Evolutionary conservation across 1,140 invertebrate species (phyloP), one percentile per base, ranked within the genome.

Genomic region (Aphelinus certus): DNA sequence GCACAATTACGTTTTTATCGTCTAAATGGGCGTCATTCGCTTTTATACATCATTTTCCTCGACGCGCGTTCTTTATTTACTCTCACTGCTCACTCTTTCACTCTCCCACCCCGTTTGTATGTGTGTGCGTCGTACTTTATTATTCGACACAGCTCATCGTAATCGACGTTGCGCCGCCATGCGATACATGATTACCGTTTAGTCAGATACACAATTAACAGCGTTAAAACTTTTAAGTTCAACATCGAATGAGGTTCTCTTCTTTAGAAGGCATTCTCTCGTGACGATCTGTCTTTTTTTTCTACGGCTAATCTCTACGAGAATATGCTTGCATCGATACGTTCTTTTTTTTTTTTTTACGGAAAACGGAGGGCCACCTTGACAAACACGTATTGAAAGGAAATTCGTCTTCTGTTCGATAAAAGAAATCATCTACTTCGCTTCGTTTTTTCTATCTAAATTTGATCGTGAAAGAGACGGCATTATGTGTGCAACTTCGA

Each of bases 221-320:
- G 80, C 83, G 81, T 87, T 88, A 85, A 87, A 87, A 87, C 85
- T 87, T 87, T 86, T 80, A 87, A 87, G 82, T 86, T 86, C 85
- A 88, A 88, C 85, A 86, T 85, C 83, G 80, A 87, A 86, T 86
- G 85, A 87, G 83, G 83, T 86, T 87, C 80, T 84, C 81, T 82
- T 84, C 84, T 76, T 76, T 76, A 64, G 79, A 85, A 86, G 84
- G 84, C 85, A 84, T 85, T 79, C 55, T 76, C 69, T 76, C 81
- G 81, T 82, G 81, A 84, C 81, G 82, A 84, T 83, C 80, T 77
- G 83, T 81, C 80, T 80, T 78, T 73, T 77, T 53, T 81, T 75
- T 80, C 51, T 76, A 77, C 71, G 76, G 66, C 65, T 72, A 66
- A 62, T 67, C 63, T 76, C 63, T 49, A 62, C 75, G 75, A 71